Base-by-base conservation (phyloP, 1,140 invertebrate genomes). In the Callitettix versicolor region DNA sequence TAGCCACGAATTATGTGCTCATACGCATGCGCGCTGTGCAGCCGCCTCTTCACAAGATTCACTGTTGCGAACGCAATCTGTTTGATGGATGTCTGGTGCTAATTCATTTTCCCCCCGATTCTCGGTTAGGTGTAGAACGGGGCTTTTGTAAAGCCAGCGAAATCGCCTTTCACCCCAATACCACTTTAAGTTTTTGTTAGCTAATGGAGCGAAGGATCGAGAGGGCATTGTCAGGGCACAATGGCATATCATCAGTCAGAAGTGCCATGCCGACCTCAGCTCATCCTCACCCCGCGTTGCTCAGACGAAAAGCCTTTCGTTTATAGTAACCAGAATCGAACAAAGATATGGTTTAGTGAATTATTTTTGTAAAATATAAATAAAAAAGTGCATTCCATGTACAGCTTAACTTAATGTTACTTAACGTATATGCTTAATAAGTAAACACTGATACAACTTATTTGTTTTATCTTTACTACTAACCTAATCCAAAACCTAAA, bases 171-270 rank as follows among this genome's bases (percentile, higher is more conserved):
- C 43, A 20, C 43, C 21, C 43, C 40, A n/a, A 20, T 15, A n/a
- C 40, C 43, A 46, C 21, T 46, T 22, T 22, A 14, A 21, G 43
- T 18, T 46, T 46, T 46, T 46, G 43, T 46, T 22, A 46, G 17
- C 43, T 46, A 46, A 46, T 46, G 43, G 43, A 46, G 43, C 43
- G 43, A 17, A 21, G 40, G n/a, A 41, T 41, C 3, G 40, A 20
- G 40, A 41, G 18, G 40, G 17, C 26, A 4, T 30, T 30, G 26
- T 30, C 26, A 30, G 26, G 26, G 9, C 9, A 30, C 26, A 30
- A 30, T 30, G 26, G 26, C 43, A 22, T 4, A 46, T 22, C 43
- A 46, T 46, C 43, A 46, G 17, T 46, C 43, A 46, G 26, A 9
- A 30, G 26, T 30, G 26, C 26, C 26, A 9, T 30, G 26, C 3